These are phyloP conservation scores for Paracanthobrama guichenoti DNA, from an alignment of 2,113 vertebrate species.

Conservation along the genomic window DNA sequence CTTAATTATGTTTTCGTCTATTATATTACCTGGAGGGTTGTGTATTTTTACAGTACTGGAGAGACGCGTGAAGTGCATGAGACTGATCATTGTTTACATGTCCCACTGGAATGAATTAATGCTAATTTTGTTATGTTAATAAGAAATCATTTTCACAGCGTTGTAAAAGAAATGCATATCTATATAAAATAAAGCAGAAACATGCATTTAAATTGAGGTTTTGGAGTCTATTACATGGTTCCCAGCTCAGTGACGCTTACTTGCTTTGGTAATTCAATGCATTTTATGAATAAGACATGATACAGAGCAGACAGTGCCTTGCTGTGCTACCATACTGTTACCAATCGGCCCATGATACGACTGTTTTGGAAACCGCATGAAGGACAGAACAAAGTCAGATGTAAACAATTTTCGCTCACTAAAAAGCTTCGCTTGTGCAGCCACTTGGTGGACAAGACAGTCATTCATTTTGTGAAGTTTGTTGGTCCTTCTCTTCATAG, in stretches of 20 bases:
- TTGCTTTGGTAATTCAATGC: conserved; percentile 28
- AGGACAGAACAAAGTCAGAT: not conserved
- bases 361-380: conserved; percentile 19
- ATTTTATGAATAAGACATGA: conserved; percentile 33
- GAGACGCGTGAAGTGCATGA: not conserved
- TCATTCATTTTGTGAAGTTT: not conserved
- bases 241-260: not conserved
- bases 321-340: not conserved
- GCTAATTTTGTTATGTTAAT: not conserved
- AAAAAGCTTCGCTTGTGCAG: not conserved
- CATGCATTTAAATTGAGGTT: not conserved
- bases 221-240: not conserved
- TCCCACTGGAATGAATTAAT: not conserved
- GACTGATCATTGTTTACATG: conserved; percentile 21
- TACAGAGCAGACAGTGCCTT: not conserved
- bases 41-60: not conserved
- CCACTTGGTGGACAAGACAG: not conserved
- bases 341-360: not conserved
- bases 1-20: not conserved
- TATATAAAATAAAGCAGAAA: not conserved
- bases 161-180: not conserved
- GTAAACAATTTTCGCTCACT: not conserved
- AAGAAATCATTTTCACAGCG: not conserved
- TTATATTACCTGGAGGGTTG: not conserved
- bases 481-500: not conserved